A percentile compares a stretch with the other conserved stretches of the same genome.
Conservation (phyloP, 35 echinoderm and acorn worm genomes). For the Lytechinus variegatus region DNA sequence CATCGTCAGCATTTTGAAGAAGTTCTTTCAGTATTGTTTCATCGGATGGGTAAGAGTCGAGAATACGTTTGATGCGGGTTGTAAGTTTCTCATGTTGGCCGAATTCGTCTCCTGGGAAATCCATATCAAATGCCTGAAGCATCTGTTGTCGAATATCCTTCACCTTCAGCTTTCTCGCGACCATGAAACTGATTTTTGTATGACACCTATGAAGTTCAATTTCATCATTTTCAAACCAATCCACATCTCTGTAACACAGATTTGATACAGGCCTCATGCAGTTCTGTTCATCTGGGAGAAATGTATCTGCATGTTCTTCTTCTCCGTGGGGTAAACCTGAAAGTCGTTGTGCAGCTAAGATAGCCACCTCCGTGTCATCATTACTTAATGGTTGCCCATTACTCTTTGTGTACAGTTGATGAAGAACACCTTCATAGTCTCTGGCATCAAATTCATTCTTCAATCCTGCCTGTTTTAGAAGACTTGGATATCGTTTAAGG, state of each 20-base stretch:
- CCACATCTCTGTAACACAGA: slow-evolving; percentile 58
- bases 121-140: slow-evolving; percentile 47
- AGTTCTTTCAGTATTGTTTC: slow-evolving; percentile 83
- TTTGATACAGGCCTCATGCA: slow-evolving; percentile 3
- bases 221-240: slow-evolving; percentile 40
- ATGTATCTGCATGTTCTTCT: background rate
- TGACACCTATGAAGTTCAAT: slow-evolving; percentile 42
- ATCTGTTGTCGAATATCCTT: slow-evolving; percentile 57
- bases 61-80: slow-evolving; percentile 70
- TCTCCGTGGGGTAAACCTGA: background rate
- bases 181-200: background rate
- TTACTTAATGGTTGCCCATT: slow-evolving; percentile 29
- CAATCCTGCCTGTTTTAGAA: slow-evolving; percentile 60
- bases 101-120: slow-evolving; percentile 62
- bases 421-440: slow-evolving; percentile 59
- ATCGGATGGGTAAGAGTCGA: slow-evolving; percentile 77
- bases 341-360: background rate
- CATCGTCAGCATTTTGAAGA: slow-evolving; percentile 80
- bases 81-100: slow-evolving; percentile 89
- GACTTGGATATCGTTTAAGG: background rate
- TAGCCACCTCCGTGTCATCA: background rate
- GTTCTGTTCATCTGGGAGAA: slow-evolving; percentile 49
- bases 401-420: slow-evolving; percentile 26
- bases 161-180: slow-evolving; percentile 52
- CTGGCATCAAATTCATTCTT: slow-evolving; percentile 49